phyloP scores from a whole-genome alignment of 2,888 invertebrate genomes.

The Mesorhabditis belari region DNA sequence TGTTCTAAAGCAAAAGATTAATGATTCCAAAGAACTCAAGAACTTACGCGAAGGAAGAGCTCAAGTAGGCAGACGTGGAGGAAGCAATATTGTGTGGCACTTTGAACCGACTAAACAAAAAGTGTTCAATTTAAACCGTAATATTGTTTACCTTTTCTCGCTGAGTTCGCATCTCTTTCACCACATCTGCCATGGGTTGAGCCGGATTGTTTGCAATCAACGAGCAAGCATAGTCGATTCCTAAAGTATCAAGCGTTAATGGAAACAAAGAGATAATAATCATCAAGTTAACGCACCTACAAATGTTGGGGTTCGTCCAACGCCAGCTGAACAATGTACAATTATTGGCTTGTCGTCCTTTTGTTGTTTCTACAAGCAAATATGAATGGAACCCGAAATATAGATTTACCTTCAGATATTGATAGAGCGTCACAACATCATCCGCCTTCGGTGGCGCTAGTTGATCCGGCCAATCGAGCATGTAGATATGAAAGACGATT shows the following conservation, averaged over 20 bases:
- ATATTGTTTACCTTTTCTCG: not conserved
- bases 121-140: not conserved
- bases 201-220: not conserved
- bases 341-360: not conserved
- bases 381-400: no score
- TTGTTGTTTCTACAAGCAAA: not conserved
- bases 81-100: not conserved
- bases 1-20: not conserved
- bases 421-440: not conserved
- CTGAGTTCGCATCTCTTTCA: not conserved
- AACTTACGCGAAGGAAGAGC: not conserved
- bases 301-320: not conserved
- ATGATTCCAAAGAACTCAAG: not conserved
- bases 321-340: not conserved
- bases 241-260: not conserved
- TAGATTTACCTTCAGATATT: not conserved
- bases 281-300: not conserved
- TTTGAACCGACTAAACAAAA: not conserved
- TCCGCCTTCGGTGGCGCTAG: not conserved
- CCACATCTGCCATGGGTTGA: not conserved
- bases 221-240: not conserved
- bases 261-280: no score
- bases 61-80: not conserved
- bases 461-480: not conserved
- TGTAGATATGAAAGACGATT: not conserved